phyloP scores from a whole-genome alignment of 2,888 invertebrate genomes.

The Ormyrus labotus region DNA sequence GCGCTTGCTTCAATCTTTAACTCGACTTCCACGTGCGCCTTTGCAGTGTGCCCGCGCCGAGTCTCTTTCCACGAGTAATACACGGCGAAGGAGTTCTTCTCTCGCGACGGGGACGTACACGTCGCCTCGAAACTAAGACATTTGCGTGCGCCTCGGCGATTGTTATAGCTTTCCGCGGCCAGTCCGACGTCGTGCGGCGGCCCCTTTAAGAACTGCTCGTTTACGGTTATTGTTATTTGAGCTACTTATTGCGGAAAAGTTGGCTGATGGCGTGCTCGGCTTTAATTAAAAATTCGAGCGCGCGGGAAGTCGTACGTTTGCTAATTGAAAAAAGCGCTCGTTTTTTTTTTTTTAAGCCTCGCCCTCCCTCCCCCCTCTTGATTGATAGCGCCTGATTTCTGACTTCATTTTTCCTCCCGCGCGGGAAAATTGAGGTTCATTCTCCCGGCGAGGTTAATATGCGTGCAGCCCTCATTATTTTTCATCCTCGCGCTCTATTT shows the following conservation, averaged over 20 bases:
- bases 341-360: background rate
- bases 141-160: conserved; percentile 36
- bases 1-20: background rate
- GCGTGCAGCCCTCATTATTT: conserved; percentile 10
- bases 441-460: too few relatives aligned
- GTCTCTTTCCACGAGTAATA: too few relatives aligned
- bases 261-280: background rate
- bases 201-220: conserved; percentile 27
- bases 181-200: background rate
- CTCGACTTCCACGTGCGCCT: too few relatives aligned
- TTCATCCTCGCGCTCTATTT: background rate
- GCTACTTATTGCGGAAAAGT: background rate
- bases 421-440: too few relatives aligned
- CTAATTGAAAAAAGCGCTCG: background rate
- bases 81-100: too few relatives aligned
- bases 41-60: too few relatives aligned
- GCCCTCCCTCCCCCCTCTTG: background rate
- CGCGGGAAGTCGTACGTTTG: background rate
- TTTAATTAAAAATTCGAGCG: too few relatives aligned
- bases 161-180: background rate
- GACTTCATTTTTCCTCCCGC: too few relatives aligned
- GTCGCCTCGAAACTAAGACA: conserved; percentile 32
- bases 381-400: too few relatives aligned
- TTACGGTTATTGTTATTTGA: conserved; percentile 22
- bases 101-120: too few relatives aligned